Evolutionary conservation across 2,797 vertebrate species (phyloP).

Genomic region (Anas acuta): DNA sequence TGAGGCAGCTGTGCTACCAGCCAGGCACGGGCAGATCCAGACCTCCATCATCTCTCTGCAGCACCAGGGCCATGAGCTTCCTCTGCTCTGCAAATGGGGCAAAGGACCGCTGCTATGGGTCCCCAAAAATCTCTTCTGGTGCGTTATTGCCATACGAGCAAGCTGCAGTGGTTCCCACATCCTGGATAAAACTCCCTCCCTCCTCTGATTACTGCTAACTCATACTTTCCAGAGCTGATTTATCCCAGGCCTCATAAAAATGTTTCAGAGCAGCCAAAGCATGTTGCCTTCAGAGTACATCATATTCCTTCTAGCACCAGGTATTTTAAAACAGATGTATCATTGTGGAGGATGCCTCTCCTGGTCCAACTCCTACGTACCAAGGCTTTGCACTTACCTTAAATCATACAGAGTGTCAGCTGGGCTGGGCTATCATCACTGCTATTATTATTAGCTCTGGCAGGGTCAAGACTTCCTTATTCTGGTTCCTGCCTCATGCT

Average conservation of each 20-base stretch:
- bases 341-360: neutral
- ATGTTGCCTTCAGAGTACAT: constrained; percentile 37
- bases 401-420: neutral
- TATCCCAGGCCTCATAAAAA: constrained; percentile 68
- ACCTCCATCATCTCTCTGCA: neutral
- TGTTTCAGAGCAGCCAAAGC: constrained; percentile 44
- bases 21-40: accelerated
- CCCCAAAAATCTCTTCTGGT: neutral
- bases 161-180: constrained; percentile 32
- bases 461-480: neutral
- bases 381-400: neutral
- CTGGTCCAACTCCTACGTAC: neutral
- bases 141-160: neutral
- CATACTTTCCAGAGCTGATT: constrained; percentile 72
- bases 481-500: neutral
- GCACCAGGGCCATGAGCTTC: accelerated
- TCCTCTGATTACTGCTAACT: constrained; percentile 65
- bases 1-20: neutral
- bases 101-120: neutral
- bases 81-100: neutral
- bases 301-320: constrained; percentile 49
- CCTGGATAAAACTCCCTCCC: constrained; percentile 51
- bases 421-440: neutral
- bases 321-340: constrained; percentile 15
- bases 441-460: neutral